Percentiles rank a stretch among this genome's conserved stretches.
Evolutionary conservation across 2,888 invertebrate species (phyloP).

Genomic region (Drosophila tripunctata): DNA sequence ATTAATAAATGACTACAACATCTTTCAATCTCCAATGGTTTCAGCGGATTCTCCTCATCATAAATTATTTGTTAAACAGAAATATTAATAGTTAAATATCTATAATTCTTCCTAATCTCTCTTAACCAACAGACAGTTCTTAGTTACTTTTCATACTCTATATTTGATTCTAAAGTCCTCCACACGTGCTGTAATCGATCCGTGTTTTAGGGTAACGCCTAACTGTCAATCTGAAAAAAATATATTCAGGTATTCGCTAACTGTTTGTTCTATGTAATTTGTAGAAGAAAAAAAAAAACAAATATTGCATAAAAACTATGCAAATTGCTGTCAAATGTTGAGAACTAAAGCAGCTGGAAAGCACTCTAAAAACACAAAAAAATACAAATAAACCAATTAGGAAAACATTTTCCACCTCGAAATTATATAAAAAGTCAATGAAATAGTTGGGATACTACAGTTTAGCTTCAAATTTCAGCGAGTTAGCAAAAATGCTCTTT

Average conservation of each 20-base stretch:
- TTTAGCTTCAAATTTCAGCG: background rate
- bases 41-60: too few relatives aligned
- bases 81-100: too few relatives aligned
- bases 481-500: conserved; percentile 22
- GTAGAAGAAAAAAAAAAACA: background rate
- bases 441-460: conserved; percentile 1
- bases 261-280: background rate
- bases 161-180: too few relatives aligned
- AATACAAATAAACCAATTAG: background rate
- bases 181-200: background rate
- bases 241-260: background rate
- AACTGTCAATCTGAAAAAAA: conserved; percentile 28
- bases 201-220: conserved; percentile 27
- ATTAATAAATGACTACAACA: too few relatives aligned
- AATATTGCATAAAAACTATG: background rate
- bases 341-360: conserved; percentile 36
- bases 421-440: conserved; percentile 17
- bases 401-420: background rate
- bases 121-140: too few relatives aligned
- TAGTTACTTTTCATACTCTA: too few relatives aligned
- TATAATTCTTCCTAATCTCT: too few relatives aligned
- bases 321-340: conserved; percentile 23
- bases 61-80: too few relatives aligned
- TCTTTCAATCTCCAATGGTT: too few relatives aligned
- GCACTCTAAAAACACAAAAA: background rate